phyloP scores from a whole-genome alignment of 2,113 vertebrate genomes.

The Odontophorus gujanensis region DNA sequence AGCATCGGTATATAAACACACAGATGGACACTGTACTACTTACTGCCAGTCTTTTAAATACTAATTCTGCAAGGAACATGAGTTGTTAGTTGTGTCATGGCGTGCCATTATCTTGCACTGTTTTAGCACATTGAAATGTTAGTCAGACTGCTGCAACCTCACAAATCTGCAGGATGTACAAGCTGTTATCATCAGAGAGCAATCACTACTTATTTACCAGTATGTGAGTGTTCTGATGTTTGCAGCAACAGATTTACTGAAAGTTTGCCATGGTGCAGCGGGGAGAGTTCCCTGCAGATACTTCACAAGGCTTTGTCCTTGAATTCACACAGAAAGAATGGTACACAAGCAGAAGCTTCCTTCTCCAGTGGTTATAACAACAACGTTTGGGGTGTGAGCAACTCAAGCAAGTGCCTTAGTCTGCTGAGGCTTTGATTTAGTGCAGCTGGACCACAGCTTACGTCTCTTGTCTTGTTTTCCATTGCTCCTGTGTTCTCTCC shows the following conservation, averaged over 20 bases:
- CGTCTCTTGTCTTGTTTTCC: rapidly evolving
- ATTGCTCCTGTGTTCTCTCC: rapidly evolving
- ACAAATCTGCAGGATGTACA: neutral
- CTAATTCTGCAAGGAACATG: neutral
- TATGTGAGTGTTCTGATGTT: neutral
- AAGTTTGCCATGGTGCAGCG: neutral
- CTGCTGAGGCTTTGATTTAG: neutral
- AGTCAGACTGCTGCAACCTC: neutral
- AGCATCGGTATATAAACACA: constrained; percentile 21
- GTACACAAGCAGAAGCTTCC: rapidly evolving
- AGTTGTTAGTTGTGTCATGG: neutral
- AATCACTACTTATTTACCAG: neutral
- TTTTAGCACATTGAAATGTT: neutral
- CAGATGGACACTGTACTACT: neutral
- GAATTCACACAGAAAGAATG: neutral
- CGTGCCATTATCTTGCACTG: neutral
- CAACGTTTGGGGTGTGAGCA: neutral
- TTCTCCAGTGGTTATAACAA: neutral
- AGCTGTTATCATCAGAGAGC: too few species aligned
- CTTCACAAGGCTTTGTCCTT: neutral
- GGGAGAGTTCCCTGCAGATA: neutral
- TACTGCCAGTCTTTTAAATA: neutral
- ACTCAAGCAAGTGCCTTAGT: neutral
- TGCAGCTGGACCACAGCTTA: neutral
- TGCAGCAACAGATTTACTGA: neutral